Evolutionary conservation across 2,113 vertebrate species (phyloP).

Genomic region (Tragelaphus imberbis): DNA sequence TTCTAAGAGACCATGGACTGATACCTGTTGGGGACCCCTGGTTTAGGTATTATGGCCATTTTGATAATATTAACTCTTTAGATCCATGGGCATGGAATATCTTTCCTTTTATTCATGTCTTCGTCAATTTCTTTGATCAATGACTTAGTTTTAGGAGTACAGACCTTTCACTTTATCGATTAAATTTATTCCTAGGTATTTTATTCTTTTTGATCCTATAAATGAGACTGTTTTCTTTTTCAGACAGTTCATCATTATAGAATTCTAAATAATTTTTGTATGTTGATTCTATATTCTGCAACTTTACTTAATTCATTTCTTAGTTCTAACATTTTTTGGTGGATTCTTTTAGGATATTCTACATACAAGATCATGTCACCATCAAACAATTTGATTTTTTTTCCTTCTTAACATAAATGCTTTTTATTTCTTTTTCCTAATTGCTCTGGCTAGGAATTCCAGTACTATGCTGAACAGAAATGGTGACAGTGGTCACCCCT

Average conservation of each 20-base stretch:
- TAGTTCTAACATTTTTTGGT: not conserved
- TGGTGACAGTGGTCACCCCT: not conserved
- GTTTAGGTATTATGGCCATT: not conserved
- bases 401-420: not conserved
- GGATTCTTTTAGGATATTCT: not conserved
- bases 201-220: not conserved
- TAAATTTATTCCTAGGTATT: not conserved
- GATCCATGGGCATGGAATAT: not conserved
- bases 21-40: not conserved
- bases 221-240: not conserved
- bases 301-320: not conserved
- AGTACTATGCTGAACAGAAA: not conserved
- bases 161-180: not conserved
- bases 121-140: not conserved
- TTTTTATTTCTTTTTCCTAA: not conserved
- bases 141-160: not conserved
- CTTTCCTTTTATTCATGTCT: not conserved
- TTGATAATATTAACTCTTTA: not conserved
- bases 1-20: not conserved
- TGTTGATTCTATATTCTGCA: not conserved
- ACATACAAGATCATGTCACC: not conserved
- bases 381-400: not conserved
- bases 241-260: not conserved
- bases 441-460: not conserved
- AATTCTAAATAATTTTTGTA: not conserved